Percentiles rank a stretch among this genome's conserved stretches.
Evolutionary conservation across 92 coral and sea anemone species (phyloP).

Genomic region (Actinernus sp.): DNA sequence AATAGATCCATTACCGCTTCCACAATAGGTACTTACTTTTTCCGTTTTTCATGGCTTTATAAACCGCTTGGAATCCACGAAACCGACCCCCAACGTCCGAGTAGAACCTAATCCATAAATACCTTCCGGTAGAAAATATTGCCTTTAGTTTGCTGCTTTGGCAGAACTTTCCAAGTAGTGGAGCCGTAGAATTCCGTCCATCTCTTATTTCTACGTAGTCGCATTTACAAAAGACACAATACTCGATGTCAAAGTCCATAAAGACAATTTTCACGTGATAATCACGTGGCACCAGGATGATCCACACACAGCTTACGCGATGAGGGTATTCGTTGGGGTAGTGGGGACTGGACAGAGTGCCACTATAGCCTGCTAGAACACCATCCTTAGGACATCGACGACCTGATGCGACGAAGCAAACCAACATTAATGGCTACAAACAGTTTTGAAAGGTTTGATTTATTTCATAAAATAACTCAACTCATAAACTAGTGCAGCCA

Average conservation of each 20-base stretch:
- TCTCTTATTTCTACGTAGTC: conserved; percentile 43
- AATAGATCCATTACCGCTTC: too few species aligned
- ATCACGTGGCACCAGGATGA: conserved; percentile 23
- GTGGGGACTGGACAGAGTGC: conserved; percentile 31
- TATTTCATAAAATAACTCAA: too few species aligned
- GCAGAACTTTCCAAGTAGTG: conserved; percentile 33
- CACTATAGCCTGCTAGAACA: conserved; percentile 22
- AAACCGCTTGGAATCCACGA: conserved; percentile 43
- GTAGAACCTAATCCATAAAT: conserved; percentile 33
- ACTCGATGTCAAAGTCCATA: conserved; percentile 34
- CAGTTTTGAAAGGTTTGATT: too few species aligned
- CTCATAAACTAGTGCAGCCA: too few species aligned
- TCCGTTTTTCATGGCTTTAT: conserved; percentile 30
- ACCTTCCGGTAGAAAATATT: conserved; percentile 30
- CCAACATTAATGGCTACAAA: too few species aligned
- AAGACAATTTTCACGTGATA: conserved; percentile 24
- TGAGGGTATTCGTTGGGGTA: conserved; percentile 42
- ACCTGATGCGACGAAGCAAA: too few species aligned
- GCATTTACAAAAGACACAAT: conserved; percentile 42
- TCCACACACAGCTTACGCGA: conserved; percentile 40
- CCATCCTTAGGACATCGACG: conserved; percentile 41
- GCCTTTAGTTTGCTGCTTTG: conserved; percentile 16
- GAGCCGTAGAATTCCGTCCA: conserved; percentile 33
- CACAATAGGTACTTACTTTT: conserved; percentile 13
- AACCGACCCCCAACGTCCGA: conserved; percentile 46